Evolutionary conservation across 2,113 vertebrate genomes (phyloP).

Genomic region (Myxocyprinus asiaticus): DNA sequence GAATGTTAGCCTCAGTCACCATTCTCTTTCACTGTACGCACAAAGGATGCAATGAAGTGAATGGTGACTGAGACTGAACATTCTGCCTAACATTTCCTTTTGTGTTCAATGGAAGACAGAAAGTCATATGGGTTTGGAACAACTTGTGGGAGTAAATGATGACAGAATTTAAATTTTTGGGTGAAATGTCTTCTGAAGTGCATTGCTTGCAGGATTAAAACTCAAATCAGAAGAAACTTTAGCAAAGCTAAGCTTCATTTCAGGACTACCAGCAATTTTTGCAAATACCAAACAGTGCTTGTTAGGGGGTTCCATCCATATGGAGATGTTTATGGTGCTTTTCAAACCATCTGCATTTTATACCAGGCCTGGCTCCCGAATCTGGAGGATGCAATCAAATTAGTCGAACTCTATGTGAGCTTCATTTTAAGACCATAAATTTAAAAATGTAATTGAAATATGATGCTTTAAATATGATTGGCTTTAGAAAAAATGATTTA

Average conservation of each 20-base stretch:
- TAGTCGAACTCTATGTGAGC: conserved; percentile 51
- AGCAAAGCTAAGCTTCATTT: conserved; percentile 10
- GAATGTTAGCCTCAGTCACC: too few relatives aligned
- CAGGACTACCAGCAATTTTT: conserved; percentile 48
- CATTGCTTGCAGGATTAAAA: too few relatives aligned
- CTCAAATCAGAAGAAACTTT: neutral
- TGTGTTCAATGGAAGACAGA: too few relatives aligned
- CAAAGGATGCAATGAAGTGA: too few relatives aligned
- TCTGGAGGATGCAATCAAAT: conserved; percentile 61
- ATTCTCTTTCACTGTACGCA: too few relatives aligned
- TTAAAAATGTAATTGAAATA: conserved; percentile 54
- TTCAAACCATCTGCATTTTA: conserved; percentile 59
- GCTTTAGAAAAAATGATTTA: conserved; percentile 38
- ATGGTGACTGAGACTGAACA: too few relatives aligned
- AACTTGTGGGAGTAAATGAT: too few relatives aligned
- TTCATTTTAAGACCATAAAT: conserved; percentile 59
- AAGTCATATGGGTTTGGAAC: too few relatives aligned
- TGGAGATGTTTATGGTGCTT: conserved; percentile 70
- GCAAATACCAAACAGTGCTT: conserved; percentile 51
- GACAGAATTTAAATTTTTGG: too few relatives aligned
- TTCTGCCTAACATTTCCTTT: too few relatives aligned
- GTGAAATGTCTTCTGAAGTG: too few relatives aligned
- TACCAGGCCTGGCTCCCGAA: conserved; percentile 51
- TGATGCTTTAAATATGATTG: conserved; percentile 57
- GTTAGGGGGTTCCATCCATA: conserved; percentile 65